Evolutionary conservation across 1,140 invertebrate genomes (phyloP).

Genomic region (Drosophila grimshawi): DNA sequence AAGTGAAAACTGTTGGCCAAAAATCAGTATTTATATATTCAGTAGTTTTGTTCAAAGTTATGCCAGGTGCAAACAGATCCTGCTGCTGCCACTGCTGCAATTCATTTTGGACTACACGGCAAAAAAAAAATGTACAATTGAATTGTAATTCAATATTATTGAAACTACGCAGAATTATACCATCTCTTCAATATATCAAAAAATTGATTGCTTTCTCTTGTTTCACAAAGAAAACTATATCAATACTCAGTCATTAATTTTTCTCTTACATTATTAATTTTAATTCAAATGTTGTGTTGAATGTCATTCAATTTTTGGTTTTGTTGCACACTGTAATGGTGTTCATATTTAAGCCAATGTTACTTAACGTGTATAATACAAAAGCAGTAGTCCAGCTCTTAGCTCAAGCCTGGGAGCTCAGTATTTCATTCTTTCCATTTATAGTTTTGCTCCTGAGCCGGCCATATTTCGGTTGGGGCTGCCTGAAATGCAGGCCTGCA

Average conservation of each 20-base stretch:
- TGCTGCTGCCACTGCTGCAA: background rate
- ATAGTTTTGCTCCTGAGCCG: background rate
- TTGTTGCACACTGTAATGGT: too few relatives aligned
- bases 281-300: too few relatives aligned
- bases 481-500: conserved; percentile 7
- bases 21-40: conserved; percentile 6
- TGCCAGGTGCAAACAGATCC: conserved; percentile 9
- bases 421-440: conserved; percentile 8
- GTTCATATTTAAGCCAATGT: too few relatives aligned
- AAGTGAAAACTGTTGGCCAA: background rate
- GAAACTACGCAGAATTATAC: too few relatives aligned
- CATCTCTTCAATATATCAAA: too few relatives aligned
- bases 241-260: too few relatives aligned
- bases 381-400: conserved; percentile 5
- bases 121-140: background rate
- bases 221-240: too few relatives aligned
- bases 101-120: background rate
- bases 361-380: background rate
- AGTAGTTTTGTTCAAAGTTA: conserved; percentile 10
- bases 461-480: conserved; percentile 3
- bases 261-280: too few relatives aligned
- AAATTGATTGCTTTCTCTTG: too few relatives aligned
- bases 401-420: conserved; percentile 3
- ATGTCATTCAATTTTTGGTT: too few relatives aligned
- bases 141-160: too few relatives aligned